These are phyloP conservation scores for Thalassaphorura encarpata DNA, from an alignment of 1,140 invertebrate species.

Conservation along the genomic window DNA sequence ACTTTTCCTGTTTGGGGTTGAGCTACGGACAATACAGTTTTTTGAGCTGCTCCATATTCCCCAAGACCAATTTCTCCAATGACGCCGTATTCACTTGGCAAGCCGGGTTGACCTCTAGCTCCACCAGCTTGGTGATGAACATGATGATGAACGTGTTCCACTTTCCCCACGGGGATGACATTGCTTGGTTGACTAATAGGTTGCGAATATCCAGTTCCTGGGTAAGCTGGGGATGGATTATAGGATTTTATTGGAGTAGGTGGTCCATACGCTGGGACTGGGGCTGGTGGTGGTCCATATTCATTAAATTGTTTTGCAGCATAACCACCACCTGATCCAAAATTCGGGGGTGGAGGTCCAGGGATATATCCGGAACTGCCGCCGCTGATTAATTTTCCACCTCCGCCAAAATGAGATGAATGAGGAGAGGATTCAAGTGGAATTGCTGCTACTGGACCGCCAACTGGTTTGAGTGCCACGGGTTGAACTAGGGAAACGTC, in stretches of 20 bases:
- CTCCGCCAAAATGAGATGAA: neutral
- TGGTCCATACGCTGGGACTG: neutral
- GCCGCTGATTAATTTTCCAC: neutral
- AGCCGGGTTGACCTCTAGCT: neutral
- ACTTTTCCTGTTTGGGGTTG: slow-evolving; percentile 9
- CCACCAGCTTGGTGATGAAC: slow-evolving; percentile 14
- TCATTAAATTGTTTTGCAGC: neutral
- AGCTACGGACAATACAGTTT: slow-evolving; percentile 3
- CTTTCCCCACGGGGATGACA: neutral
- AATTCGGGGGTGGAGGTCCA: too few species aligned
- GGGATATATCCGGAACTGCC: neutral
- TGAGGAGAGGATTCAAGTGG: neutral
- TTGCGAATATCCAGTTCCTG: neutral
- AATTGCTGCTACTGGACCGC: neutral
- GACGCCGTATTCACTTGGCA: neutral
- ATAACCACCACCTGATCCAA: too few species aligned
- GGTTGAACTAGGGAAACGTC: neutral
- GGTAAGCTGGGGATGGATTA: neutral
- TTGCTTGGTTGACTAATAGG: slow-evolving; percentile 1
- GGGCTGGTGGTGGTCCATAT: neutral
- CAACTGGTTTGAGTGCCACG: neutral
- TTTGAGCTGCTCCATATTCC: slow-evolving; percentile 9
- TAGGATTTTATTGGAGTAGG: neutral
- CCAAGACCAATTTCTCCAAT: slow-evolving; percentile 3
- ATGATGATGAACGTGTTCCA: slow-evolving; percentile 26